Evolutionary conservation across 2,113 vertebrate species (phyloP), one percentile per base, ranked within the genome.

Genomic region (Prunella fulvescens): DNA sequence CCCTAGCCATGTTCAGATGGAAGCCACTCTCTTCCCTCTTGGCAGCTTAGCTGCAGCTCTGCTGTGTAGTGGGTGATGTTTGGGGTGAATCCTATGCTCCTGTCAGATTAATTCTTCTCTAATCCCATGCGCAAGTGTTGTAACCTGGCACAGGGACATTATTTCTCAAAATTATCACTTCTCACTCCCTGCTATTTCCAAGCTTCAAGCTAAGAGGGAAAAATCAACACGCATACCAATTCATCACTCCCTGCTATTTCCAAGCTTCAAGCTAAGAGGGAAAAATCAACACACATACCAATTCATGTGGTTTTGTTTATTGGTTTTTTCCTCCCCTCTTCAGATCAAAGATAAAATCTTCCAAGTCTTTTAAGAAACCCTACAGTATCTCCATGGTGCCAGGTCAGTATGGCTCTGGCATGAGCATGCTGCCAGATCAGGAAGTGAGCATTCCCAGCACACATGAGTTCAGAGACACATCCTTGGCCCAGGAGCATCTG

Each of bases 401-500:
- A 0, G 4, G 7, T 53, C 78, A 47, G 8, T 44, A 7, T 6
- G 40, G 23, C 15, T 56, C 86, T 81, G 73, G 22, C 29, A 56
- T 29, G 42, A 86, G 13, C 16, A 7, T 24, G 7, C 86, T 67
- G 5, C 23, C 11, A 1, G 51, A 47, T 69, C 78, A 10, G 51
- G 90, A 76, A 33, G 47, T 56, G 48, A 80, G 7, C 12, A 5
- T 73, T 53, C 72, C 93, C 28, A 40, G 87, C 6, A 18, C 42
- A 5, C 81, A 73, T 39, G 92, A 98, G 58, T 92, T 99, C 94
- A 74, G 96, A 19, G 94, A 92, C 5, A 73, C 92, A 0, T 95
- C 98, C 31, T 98, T 98, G 2, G 62, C 97, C 10, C 95, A 96
- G 58, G 98, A 99, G 72, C 95, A 12, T 69, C 95, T 99, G 65